Percentiles rank a stretch among this genome's conserved stretches.
These are phyloP conservation scores for Drosophila anomalata DNA, from an alignment of 2,888 invertebrate species.

Conservation along the genomic window DNA sequence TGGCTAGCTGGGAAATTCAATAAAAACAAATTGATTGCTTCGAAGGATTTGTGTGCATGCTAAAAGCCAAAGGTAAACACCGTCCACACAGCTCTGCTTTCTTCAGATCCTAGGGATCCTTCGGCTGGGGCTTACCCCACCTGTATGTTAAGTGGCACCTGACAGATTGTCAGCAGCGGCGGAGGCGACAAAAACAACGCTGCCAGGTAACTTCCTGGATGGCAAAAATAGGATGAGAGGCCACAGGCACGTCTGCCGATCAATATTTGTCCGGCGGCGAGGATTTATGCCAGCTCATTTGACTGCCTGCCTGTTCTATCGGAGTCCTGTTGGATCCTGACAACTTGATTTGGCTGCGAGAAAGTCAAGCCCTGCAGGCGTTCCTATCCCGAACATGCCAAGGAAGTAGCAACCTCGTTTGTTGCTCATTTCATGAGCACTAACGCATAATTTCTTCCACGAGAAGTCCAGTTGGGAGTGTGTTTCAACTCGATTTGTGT, in stretches of 20 bases:
- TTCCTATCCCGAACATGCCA: slow-evolving; percentile 8
- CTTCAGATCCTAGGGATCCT: not conserved
- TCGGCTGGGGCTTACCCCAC: slow-evolving; percentile 17
- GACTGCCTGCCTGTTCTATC: slow-evolving; percentile 38
- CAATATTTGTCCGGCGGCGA: slow-evolving; percentile 32
- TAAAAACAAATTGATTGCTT: slow-evolving; percentile 77
- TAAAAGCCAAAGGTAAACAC: slow-evolving; percentile 64
- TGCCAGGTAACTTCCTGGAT: slow-evolving; percentile 30
- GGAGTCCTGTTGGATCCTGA: slow-evolving; percentile 37
- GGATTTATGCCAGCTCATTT: slow-evolving; percentile 70
- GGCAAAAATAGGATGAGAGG: slow-evolving; percentile 4
- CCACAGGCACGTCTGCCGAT: slow-evolving; percentile 22
- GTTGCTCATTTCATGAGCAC: slow-evolving; percentile 46
- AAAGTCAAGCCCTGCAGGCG: slow-evolving; percentile 18
- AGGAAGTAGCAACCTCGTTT: slow-evolving; percentile 33
- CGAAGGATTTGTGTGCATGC: slow-evolving; percentile 65
- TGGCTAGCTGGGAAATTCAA: slow-evolving; percentile 64
- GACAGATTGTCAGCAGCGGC: slow-evolving; percentile 60
- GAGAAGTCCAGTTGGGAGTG: slow-evolving; percentile 21
- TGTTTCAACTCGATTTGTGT: slow-evolving; percentile 59
- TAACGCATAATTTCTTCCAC: slow-evolving; percentile 54
- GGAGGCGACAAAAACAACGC: slow-evolving; percentile 56
- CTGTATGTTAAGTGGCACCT: slow-evolving; percentile 66
- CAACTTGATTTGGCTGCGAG: slow-evolving; percentile 61
- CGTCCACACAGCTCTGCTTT: slow-evolving; percentile 15